These are phyloP conservation scores for Caenorhabditis sp. DNA, from an alignment of 2,888 invertebrate species.

Conservation along the genomic window DNA sequence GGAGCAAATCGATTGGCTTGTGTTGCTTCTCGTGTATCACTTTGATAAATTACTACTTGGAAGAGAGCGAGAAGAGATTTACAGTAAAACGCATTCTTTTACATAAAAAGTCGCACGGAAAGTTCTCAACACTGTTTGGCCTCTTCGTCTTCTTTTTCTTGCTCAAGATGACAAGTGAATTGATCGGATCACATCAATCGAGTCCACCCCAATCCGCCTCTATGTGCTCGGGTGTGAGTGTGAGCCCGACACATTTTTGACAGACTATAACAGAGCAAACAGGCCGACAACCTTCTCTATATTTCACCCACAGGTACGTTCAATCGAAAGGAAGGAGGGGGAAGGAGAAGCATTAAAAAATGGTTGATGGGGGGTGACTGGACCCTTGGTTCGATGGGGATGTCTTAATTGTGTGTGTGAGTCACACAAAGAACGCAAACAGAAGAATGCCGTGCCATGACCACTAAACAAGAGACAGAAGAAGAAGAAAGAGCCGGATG, in stretches of 20 bases:
- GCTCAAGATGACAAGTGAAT: too few species aligned
- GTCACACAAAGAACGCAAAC: conserved; percentile 3
- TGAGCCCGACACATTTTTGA: conserved; percentile 11
- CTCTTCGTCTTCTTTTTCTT: too few species aligned
- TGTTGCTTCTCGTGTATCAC: too few species aligned
- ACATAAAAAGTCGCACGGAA: too few species aligned
- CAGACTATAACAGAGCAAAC: conserved; percentile 3
- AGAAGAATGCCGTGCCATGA: background rate
- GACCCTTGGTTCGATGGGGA: background rate
- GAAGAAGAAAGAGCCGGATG: conserved; percentile 1
- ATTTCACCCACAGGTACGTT: background rate
- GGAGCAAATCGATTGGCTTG: too few species aligned
- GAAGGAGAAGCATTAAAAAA: background rate
- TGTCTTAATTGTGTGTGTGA: conserved; percentile 8
- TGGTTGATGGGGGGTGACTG: background rate
- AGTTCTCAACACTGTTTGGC: too few species aligned
- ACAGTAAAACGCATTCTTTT: background rate
- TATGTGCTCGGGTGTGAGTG: background rate
- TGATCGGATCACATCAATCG: background rate
- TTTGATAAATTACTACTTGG: conserved; percentile 2
- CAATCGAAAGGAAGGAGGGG: background rate
- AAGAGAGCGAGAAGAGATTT: background rate
- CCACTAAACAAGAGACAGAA: too few species aligned
- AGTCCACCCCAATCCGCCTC: background rate
- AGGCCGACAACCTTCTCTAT: background rate